phyloP scores from a whole-genome alignment of 2,113 vertebrate species.

The Promerops cafer region DNA sequence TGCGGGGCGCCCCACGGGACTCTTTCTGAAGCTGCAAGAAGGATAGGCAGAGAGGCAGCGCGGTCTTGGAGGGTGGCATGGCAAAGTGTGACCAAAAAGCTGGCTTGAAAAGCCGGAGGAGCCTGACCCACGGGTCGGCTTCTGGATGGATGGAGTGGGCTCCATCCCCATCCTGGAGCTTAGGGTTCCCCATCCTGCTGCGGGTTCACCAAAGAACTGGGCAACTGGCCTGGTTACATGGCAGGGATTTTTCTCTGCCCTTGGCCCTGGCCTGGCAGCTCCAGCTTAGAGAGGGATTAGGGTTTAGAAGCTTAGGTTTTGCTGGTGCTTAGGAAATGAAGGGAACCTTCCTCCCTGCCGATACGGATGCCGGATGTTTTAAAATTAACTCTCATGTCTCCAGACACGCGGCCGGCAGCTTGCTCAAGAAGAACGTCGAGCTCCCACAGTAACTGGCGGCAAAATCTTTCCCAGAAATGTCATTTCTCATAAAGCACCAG shows the following conservation, averaged over 20 bases:
- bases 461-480: not conserved
- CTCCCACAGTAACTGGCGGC: not conserved
- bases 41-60: accelerated
- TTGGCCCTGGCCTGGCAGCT: constrained; percentile 17
- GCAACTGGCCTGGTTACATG: not conserved
- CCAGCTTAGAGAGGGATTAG: constrained; percentile 26
- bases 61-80: accelerated
- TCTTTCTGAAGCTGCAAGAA: accelerated
- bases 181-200: not conserved
- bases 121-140: accelerated
- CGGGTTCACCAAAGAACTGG: accelerated
- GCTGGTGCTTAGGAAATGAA: constrained; percentile 15
- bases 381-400: constrained; percentile 42
- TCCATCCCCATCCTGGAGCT: not conserved
- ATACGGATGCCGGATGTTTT: not conserved
- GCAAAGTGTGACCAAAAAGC: not conserved
- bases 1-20: accelerated
- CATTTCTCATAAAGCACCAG: not conserved
- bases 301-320: constrained; percentile 46
- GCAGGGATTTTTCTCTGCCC: not conserved
- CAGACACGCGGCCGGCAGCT: accelerated
- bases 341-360: not conserved
- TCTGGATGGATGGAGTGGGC: not conserved
- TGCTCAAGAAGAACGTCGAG: not conserved
- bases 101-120: not conserved